These are phyloP conservation scores for Plagiodera versicolora DNA, from an alignment of 2,888 invertebrate species.

Conservation along the genomic window DNA sequence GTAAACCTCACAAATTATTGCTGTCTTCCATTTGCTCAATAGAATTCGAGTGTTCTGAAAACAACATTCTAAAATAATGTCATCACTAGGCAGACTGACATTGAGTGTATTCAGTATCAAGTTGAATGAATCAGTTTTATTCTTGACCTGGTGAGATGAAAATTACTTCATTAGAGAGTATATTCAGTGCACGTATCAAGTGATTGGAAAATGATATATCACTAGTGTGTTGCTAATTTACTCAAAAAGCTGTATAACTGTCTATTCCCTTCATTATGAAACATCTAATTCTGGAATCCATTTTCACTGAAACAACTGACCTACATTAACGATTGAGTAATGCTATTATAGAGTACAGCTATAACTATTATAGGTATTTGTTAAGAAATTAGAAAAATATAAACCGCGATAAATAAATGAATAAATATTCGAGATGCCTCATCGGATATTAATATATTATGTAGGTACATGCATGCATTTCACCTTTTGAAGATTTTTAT, in stretches of 20 bases:
- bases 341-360: too few relatives aligned
- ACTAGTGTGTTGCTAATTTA: too few relatives aligned
- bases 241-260: too few relatives aligned
- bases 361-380: background rate
- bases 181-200: conserved; percentile 4
- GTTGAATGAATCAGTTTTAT: background rate
- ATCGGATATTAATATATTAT: background rate
- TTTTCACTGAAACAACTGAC: too few relatives aligned
- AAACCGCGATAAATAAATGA: background rate
- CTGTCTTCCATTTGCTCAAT: background rate
- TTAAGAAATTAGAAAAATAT: background rate
- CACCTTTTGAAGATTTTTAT: background rate
- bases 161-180: background rate
- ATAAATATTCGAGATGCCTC: background rate
- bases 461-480: background rate
- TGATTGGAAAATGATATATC: background rate
- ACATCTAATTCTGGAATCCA: too few relatives aligned
- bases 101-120: background rate
- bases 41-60: background rate
- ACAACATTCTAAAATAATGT: conserved; percentile 1
- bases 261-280: too few relatives aligned
- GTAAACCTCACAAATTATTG: background rate
- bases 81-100: background rate
- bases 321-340: too few relatives aligned
- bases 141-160: background rate